Conservation (phyloP, 2,113 vertebrate genomes). For the Entelurus aequoreus region DNA sequence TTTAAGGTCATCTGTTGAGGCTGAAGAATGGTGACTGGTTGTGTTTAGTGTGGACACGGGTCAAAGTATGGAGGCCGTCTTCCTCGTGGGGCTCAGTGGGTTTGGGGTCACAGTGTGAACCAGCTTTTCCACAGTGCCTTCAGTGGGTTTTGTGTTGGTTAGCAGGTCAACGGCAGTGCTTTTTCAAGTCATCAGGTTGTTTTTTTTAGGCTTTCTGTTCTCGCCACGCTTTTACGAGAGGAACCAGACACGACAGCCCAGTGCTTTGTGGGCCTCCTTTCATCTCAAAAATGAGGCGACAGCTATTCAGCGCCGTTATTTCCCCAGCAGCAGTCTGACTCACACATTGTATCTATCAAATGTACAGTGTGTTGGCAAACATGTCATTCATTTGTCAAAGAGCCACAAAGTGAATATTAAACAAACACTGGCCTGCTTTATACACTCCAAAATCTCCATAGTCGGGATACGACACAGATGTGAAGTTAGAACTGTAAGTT, state of each 20-base stretch:
- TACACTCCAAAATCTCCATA: too few relatives aligned
- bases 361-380: not conserved
- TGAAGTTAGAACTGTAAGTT: too few relatives aligned
- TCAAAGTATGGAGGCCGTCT: conserved; percentile 30
- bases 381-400: too few relatives aligned
- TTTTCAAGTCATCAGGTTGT: conserved; percentile 47
- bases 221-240: conserved; percentile 32
- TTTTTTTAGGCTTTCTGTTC: conserved; percentile 46
- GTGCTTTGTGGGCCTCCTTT: conserved; percentile 38
- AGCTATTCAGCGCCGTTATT: conserved; percentile 27
- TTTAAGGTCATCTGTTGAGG: conserved; percentile 18
- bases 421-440: too few relatives aligned
- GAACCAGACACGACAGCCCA: conserved; percentile 31
- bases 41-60: conserved; percentile 51
- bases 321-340: conserved; percentile 18
- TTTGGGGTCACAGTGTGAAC: conserved; percentile 39
- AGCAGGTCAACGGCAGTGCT: conserved; percentile 41
- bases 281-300: conserved; percentile 38
- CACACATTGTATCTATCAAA: not conserved
- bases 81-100: conserved; percentile 16
- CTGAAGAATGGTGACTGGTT: conserved; percentile 32
- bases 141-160: conserved; percentile 44
- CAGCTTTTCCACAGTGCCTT: conserved; percentile 20
- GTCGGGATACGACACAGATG: too few relatives aligned
- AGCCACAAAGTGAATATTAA: too few relatives aligned